Conservation (phyloP, 2,113 vertebrate genomes). For the Alethe diademata region DNA sequence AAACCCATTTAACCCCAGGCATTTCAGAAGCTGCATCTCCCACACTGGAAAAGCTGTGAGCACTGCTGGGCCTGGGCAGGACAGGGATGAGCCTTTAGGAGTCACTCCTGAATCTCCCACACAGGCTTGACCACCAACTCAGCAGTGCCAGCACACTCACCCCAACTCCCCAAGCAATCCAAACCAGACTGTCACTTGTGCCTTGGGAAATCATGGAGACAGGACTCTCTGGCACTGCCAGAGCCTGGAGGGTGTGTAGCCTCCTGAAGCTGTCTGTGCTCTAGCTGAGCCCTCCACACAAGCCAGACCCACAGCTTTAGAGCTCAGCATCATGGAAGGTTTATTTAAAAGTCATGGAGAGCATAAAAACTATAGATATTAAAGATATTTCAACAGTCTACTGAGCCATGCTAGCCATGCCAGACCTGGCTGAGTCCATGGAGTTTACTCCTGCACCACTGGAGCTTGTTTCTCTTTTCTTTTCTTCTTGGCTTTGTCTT, state of each 20-base stretch:
- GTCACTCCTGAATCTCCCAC: background rate
- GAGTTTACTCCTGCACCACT: background rate
- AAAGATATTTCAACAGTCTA: conserved; percentile 2
- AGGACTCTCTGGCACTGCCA: background rate
- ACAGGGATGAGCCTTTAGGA: background rate
- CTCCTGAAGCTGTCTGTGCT: background rate
- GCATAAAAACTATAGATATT: conserved; percentile 39
- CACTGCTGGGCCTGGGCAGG: background rate
- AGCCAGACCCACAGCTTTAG: background rate
- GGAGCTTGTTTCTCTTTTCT: background rate
- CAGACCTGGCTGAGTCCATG: background rate
- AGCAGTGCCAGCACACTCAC: background rate
- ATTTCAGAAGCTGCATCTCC: background rate
- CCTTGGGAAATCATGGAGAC: background rate
- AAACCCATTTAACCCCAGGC: background rate
- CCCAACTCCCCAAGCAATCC: background rate
- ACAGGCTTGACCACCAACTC: background rate
- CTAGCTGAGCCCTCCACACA: background rate
- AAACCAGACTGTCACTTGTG: background rate
- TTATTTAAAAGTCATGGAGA: conserved; percentile 33
- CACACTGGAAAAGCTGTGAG: background rate
- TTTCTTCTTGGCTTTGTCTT: conserved; percentile 28
- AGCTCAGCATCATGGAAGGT: background rate
- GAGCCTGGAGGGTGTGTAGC: background rate
- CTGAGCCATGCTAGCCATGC: background rate